Percentiles rank a stretch among this genome's conserved stretches.
Evolutionary conservation across 2,797 vertebrate species (phyloP).

Genomic region (Labroides dimidiatus): DNA sequence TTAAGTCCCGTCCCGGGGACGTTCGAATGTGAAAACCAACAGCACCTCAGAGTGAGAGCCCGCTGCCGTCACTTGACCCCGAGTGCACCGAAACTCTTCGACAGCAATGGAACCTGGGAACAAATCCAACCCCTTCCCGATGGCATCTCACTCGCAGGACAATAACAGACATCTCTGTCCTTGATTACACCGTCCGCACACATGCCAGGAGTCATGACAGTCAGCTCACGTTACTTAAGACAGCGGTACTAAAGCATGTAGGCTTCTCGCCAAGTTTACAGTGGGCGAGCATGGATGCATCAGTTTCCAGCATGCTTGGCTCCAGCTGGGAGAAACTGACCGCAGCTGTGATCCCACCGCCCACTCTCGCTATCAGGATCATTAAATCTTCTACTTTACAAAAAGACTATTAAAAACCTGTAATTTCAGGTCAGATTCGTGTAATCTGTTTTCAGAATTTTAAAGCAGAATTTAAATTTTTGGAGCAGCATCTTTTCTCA

Average conservation of each 20-base stretch:
- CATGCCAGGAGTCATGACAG: slow-evolving; percentile 34
- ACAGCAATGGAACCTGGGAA: slow-evolving; percentile 61
- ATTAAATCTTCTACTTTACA: slow-evolving; percentile 22
- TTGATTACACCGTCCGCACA: slow-evolving; percentile 51
- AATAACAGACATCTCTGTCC: slow-evolving; percentile 53
- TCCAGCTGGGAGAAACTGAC: slow-evolving; percentile 15
- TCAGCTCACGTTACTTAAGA: slow-evolving; percentile 39
- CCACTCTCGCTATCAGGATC: slow-evolving; percentile 26
- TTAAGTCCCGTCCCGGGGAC: slow-evolving; percentile 10
- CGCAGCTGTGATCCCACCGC: slow-evolving; percentile 1
- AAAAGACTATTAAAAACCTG: not conserved
- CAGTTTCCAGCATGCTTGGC: slow-evolving; percentile 14
- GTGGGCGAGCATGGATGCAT: slow-evolving; percentile 2
- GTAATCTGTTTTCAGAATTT: not conserved
- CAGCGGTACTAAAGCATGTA: not conserved
- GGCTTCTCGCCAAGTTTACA: slow-evolving; percentile 2
- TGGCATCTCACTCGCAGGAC: slow-evolving; percentile 58
- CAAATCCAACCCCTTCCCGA: slow-evolving; percentile 53
- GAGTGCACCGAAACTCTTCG: slow-evolving; percentile 4
- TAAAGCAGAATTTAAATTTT: not conserved
- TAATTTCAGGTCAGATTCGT: not conserved
- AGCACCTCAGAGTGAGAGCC: not conserved
- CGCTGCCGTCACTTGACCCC: slow-evolving; percentile 47
- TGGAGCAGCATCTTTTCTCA: too few relatives aligned
- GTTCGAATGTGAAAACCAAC: slow-evolving; percentile 8